Evolutionary conservation across 2,888 invertebrate species (phyloP).

Genomic region (Allolobophora icterica): DNA sequence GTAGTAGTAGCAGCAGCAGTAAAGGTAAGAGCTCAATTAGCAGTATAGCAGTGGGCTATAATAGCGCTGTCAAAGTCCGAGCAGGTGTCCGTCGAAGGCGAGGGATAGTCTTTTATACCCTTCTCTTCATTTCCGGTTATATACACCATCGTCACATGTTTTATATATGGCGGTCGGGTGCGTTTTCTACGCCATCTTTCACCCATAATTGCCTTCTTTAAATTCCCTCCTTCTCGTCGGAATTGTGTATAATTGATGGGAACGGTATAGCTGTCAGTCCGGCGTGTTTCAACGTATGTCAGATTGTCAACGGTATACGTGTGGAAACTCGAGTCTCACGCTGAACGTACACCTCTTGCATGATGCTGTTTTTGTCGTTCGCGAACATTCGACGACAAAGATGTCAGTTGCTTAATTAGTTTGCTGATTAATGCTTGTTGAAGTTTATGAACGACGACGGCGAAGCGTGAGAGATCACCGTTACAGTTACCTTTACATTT

Average conservation of each 20-base stretch:
- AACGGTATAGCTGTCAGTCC: background rate
- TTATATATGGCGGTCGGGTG: background rate
- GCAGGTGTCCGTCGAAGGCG: too few species aligned
- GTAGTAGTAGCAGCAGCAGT: too few species aligned
- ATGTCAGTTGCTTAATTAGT: background rate
- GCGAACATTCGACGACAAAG: background rate
- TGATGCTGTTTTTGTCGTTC: background rate
- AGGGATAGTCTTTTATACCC: background rate
- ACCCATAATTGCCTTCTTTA: background rate
- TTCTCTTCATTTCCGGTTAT: background rate
- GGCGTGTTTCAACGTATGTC: background rate
- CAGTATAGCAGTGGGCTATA: too few species aligned
- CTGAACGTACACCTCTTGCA: background rate
- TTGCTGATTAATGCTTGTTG: background rate
- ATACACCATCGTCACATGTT: background rate
- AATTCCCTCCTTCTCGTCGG: background rate
- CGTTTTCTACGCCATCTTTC: background rate
- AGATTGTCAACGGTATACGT: background rate
- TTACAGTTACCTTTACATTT: too few species aligned
- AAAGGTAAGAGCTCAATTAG: too few species aligned
- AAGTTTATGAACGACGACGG: background rate
- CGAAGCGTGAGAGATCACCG: background rate
- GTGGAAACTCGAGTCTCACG: too few species aligned
- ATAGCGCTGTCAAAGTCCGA: too few species aligned
- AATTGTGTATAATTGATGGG: background rate